Conservation (phyloP, 2,888 invertebrate species). For the Ophion ellenae region DNA sequence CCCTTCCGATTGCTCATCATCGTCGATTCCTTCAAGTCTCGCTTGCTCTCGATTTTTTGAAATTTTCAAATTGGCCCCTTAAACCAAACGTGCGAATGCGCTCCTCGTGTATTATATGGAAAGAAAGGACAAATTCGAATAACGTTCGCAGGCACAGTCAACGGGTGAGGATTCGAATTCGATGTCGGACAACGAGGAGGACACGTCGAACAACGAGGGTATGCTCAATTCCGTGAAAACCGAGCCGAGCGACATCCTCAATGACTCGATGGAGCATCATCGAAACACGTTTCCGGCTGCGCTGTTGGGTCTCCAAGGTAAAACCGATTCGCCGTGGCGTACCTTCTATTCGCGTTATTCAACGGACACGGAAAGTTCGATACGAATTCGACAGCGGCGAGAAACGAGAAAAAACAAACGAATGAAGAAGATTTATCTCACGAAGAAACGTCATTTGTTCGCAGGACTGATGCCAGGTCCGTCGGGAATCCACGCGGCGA, state of each 20-base stretch:
- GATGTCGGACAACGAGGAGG: conserved; percentile 82
- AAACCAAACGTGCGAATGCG: not conserved
- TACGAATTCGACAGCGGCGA: too few relatives aligned
- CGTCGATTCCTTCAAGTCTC: too few relatives aligned
- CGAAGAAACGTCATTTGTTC: conserved; percentile 80
- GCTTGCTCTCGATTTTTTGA: too few relatives aligned
- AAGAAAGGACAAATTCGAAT: not conserved
- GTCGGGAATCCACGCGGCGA: conserved; percentile 91
- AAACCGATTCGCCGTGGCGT: conserved; percentile 42
- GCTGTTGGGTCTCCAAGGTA: conserved; percentile 92
- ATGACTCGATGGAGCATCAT: conserved; percentile 88
- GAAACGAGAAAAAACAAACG: not conserved
- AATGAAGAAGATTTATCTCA: conserved; percentile 30
- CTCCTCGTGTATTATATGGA: not conserved
- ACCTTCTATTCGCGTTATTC: too few relatives aligned
- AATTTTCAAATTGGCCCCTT: too few relatives aligned
- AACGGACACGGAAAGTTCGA: too few relatives aligned
- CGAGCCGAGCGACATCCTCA: conserved; percentile 88
- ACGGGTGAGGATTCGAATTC: conserved; percentile 94
- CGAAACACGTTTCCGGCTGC: conserved; percentile 91
- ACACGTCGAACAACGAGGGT: conserved; percentile 88
- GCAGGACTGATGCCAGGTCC: conserved; percentile 94
- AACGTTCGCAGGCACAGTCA: conserved; percentile 86
- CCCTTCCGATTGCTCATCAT: too few relatives aligned
- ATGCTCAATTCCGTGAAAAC: conserved; percentile 91